These are phyloP conservation scores for Crotalus viridis DNA, from an alignment of 2,113 vertebrate species.

Conservation along the genomic window DNA sequence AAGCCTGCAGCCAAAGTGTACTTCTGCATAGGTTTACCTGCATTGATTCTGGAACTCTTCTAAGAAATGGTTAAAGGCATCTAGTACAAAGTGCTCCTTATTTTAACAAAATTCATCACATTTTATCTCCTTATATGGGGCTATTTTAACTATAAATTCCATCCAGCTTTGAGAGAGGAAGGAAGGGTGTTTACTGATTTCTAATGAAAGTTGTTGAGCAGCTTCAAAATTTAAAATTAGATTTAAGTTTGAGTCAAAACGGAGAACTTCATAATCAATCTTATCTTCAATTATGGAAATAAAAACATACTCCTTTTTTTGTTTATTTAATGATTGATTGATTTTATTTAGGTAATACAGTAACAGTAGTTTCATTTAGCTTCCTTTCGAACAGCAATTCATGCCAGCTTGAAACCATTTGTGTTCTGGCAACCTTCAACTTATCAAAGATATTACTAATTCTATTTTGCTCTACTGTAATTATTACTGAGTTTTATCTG, in stretches of 20 bases:
- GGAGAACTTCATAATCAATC: neutral
- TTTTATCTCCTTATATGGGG: neutral
- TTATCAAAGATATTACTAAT: neutral
- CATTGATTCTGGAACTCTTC: neutral
- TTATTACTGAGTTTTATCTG: neutral
- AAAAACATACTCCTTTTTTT: neutral
- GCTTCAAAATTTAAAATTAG: neutral
- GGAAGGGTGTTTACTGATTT: neutral
- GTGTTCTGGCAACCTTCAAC: neutral
- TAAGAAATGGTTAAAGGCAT: neutral
- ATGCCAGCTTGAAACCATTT: neutral
- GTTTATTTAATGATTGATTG: neutral
- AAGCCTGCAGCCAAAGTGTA: neutral
- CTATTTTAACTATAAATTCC: neutral
- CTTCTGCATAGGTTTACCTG: neutral
- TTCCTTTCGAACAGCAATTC: neutral
- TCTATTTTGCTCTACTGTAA: neutral
- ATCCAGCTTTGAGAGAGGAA: neutral
- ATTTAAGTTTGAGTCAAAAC: neutral
- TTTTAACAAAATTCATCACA: neutral
- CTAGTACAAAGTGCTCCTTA: neutral
- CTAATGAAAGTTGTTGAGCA: neutral
- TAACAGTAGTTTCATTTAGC: neutral
- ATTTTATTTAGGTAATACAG: constrained; percentile 17
- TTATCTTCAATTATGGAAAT: neutral